Evolutionary conservation across 1,140 invertebrate species (phyloP), one percentile per base, ranked within the genome.

Genomic region (Cyphomyrmex costatus): DNA sequence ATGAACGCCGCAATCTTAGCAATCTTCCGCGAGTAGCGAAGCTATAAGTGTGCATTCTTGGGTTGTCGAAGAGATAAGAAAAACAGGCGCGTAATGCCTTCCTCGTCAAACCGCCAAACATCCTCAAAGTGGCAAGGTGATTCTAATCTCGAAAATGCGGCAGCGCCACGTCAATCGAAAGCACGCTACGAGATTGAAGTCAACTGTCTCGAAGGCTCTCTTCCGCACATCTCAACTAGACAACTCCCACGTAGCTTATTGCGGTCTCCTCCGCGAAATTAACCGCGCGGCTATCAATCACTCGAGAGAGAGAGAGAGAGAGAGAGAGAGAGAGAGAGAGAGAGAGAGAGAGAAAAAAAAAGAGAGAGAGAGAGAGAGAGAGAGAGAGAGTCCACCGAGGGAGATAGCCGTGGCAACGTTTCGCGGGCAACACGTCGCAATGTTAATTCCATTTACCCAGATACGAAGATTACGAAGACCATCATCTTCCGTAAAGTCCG

Each of bases 251-350:
- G 78, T 71, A 82, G 21, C 8, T 6, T 58, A 21, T 21, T 82
- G 49, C 66, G 78, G 77, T 80, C 63, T 46, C 12, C 65, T 49
- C 36, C 30, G 78, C 51, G 78, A 58, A 82, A 71, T 71, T 82
- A 82, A 82, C 78, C 24, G 66, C 33, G 51, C n/a, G 46, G n/a
- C 77, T 70, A 82, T 82, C 78, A 82, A 33, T 68, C 77, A 68
- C 46, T 36, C 65, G 65, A 14, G n/a, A n/a, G n/a, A n/a, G n/a
- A n/a, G n/a, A n/a, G n/a, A n/a, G n/a, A n/a, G n/a, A n/a, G n/a
- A n/a, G n/a, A n/a, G n/a, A n/a, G n/a, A n/a, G n/a, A n/a, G n/a
- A n/a, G n/a, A n/a, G n/a, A n/a, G n/a, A n/a, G n/a, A n/a, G n/a
- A n/a, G n/a, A n/a, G n/a, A n/a, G n/a, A n/a, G n/a, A n/a, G n/a